Percentiles rank a stretch among this genome's conserved stretches.
These are phyloP conservation scores for Himalopsyche anomala DNA, from an alignment of 2,888 invertebrate genomes.

Conservation along the genomic window DNA sequence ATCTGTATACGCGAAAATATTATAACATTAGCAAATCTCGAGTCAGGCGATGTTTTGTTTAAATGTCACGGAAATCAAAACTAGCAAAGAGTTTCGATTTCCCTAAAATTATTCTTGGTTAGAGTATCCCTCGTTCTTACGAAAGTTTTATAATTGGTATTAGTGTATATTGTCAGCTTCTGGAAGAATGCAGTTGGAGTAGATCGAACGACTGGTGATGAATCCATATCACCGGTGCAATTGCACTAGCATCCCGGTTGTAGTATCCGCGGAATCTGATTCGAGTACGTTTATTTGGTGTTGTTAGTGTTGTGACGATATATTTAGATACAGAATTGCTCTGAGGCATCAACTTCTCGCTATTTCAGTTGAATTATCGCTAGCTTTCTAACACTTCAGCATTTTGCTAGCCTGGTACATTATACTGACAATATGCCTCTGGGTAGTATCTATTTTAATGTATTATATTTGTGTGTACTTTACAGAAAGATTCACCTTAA, in stretches of 20 bases:
- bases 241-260: not conserved
- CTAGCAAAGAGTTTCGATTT: too few species aligned
- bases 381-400: not conserved
- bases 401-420: not conserved
- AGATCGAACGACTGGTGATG: not conserved
- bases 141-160: too few species aligned
- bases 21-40: too few species aligned
- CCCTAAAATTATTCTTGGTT: too few species aligned
- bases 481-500: too few species aligned
- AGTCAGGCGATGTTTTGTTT: too few species aligned
- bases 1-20: too few species aligned
- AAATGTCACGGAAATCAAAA: too few species aligned
- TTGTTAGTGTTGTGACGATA: not conserved
- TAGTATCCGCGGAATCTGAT: not conserved
- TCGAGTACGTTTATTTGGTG: conserved; percentile 10
- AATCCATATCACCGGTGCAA: not conserved
- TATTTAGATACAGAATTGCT: conserved; percentile 4
- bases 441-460: not conserved
- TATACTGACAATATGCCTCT: not conserved
- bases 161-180: too few species aligned
- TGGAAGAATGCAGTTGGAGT: too few species aligned
- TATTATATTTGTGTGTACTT: not conserved
- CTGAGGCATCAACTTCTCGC: not conserved
- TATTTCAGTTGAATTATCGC: not conserved
- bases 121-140: too few species aligned